These are phyloP conservation scores for Cololabis saira DNA, from an alignment of 2,113 vertebrate genomes.

Conservation along the genomic window DNA sequence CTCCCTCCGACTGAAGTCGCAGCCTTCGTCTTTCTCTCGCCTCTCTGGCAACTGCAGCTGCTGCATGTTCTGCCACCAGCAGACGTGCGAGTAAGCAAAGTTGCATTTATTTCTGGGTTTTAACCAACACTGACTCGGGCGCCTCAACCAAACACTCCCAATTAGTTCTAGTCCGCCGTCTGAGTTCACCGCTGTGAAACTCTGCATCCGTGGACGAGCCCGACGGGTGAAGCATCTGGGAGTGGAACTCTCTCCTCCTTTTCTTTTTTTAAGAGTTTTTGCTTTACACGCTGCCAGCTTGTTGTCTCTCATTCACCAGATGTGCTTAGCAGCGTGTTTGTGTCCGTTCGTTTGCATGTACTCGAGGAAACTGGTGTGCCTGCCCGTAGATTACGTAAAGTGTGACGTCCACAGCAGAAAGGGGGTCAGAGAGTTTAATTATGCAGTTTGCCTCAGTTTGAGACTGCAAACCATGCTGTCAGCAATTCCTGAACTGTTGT, in stretches of 20 bases:
- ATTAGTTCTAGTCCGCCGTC: background rate
- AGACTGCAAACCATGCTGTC: background rate
- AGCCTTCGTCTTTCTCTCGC: background rate
- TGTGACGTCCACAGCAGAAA: conserved; percentile 59
- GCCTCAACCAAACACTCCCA: conserved; percentile 6
- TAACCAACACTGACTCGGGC: conserved; percentile 10
- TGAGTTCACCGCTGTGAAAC: background rate
- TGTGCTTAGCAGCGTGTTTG: conserved; percentile 11
- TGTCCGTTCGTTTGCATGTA: background rate
- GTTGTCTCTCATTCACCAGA: conserved; percentile 30
- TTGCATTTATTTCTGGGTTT: conserved; percentile 33
- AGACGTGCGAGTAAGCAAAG: conserved; percentile 31
- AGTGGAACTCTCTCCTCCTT: too few species aligned
- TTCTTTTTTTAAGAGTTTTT: background rate
- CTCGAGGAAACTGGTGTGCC: conserved; percentile 22
- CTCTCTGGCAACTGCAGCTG: conserved; percentile 5
- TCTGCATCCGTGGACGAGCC: background rate
- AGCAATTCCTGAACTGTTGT: conserved; percentile 1
- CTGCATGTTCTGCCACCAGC: conserved; percentile 12
- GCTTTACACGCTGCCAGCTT: conserved; percentile 30
- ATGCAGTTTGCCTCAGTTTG: conserved; percentile 13
- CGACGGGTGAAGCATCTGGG: background rate
- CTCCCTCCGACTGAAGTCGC: background rate
- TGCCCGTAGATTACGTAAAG: conserved; percentile 51
- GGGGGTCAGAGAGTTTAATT: conserved; percentile 46